Percentiles rank a stretch among this genome's conserved stretches.
These are phyloP conservation scores for Hecatera dysodea DNA, from an alignment of 2,888 invertebrate genomes.

Conservation along the genomic window DNA sequence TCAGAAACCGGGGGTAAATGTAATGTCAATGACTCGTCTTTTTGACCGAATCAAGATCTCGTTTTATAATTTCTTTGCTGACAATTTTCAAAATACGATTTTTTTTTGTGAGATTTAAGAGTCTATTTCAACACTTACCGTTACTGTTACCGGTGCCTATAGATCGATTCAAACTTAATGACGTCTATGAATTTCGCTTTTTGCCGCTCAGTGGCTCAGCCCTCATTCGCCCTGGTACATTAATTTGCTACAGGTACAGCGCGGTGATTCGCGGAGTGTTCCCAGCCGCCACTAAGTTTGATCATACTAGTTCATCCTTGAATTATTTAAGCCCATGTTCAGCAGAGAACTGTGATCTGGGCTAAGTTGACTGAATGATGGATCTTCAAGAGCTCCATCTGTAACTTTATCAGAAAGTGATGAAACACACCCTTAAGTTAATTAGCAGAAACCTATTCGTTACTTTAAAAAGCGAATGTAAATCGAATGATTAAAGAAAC, in stretches of 20 bases:
- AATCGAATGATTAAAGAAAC: not conserved
- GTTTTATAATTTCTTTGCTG: conserved; percentile 7
- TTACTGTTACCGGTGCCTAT: conserved; percentile 24
- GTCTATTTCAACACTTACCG: conserved; percentile 2
- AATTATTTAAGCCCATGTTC: not conserved
- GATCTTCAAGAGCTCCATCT: not conserved
- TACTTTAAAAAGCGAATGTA: not conserved
- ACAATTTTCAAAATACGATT: too few relatives aligned
- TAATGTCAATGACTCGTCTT: not conserved
- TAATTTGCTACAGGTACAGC: too few relatives aligned
- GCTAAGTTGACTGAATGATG: not conserved
- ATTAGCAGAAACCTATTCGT: not conserved
- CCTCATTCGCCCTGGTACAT: too few relatives aligned
- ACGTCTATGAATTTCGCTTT: too few relatives aligned
- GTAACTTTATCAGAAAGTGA: conserved; percentile 30
- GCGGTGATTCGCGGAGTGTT: too few relatives aligned
- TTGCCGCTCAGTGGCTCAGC: too few relatives aligned
- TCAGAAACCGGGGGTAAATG: not conserved
- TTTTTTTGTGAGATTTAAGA: not conserved
- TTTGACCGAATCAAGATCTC: conserved; percentile 36
- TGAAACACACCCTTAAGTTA: conserved; percentile 9
- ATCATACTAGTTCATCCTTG: not conserved
- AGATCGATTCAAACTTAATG: not conserved
- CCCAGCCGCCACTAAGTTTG: too few relatives aligned
- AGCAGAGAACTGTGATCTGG: not conserved